phyloP scores from a whole-genome alignment of 1,140 invertebrate species.

The Lepidotrigona ventralis region DNA sequence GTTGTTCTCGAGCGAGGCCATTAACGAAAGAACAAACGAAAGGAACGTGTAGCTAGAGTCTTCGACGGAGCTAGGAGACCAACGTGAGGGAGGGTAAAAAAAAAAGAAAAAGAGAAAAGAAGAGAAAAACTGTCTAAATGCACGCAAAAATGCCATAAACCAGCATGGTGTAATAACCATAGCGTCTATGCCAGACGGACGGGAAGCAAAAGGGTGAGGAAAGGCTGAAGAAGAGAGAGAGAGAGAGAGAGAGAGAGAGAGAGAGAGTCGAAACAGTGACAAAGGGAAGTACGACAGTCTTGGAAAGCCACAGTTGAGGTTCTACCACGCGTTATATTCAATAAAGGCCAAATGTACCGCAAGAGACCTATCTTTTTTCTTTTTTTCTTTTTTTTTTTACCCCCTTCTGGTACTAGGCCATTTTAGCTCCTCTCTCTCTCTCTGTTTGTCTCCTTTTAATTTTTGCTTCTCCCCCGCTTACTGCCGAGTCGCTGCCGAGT shows the following conservation, averaged over 20 bases:
- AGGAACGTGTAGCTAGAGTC: neutral
- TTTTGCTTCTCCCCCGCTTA: neutral
- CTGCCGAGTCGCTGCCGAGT: neutral
- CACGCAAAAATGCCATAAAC: slow-evolving; percentile 69
- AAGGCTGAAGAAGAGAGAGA: neutral
- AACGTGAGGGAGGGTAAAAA: too few species aligned
- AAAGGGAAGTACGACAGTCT: slow-evolving; percentile 54
- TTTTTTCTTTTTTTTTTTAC: neutral
- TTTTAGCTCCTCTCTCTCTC: slow-evolving; percentile 33
- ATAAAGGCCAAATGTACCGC: slow-evolving; percentile 75
- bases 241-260: neutral
- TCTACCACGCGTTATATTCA: slow-evolving; percentile 68
- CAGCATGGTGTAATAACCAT: slow-evolving; percentile 68
- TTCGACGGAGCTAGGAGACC: neutral
- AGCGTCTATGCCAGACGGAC: slow-evolving; percentile 24
- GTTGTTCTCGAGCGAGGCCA: slow-evolving; percentile 14
- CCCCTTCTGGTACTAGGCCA: slow-evolving; percentile 35
- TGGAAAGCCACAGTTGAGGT: slow-evolving; percentile 59
- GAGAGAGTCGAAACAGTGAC: slow-evolving; percentile 38
- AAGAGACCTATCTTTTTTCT: slow-evolving; percentile 60
- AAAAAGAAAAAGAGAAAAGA: too few species aligned
- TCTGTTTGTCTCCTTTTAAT: neutral
- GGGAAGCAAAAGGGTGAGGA: neutral
- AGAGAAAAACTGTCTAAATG: slow-evolving; percentile 58
- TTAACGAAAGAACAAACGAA: slow-evolving; percentile 36